Conservation (phyloP, 2,797 vertebrate species). For the Dendrocincla fuliginosa region DNA sequence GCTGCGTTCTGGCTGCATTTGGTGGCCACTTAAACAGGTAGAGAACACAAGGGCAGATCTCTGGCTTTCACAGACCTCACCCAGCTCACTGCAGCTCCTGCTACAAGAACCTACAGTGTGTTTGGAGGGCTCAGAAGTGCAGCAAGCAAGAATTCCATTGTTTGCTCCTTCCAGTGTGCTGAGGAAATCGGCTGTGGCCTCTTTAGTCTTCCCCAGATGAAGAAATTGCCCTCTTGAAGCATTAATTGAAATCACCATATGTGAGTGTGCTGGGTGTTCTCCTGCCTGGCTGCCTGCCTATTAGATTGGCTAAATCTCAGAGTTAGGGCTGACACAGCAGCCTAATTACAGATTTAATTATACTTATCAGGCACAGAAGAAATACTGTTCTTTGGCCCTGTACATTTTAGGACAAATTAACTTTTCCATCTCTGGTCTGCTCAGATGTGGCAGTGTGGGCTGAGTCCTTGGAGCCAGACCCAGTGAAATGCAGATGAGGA, state of each 20-base stretch:
- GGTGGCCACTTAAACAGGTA: neutral
- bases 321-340: slow-evolving; percentile 4
- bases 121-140: neutral
- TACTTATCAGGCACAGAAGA: neutral
- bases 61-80: neutral
- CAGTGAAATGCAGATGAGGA: neutral
- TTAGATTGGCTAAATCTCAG: neutral
- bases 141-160: neutral
- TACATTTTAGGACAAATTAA: neutral
- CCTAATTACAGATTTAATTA: slow-evolving; percentile 48
- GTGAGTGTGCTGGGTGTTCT: slow-evolving; percentile 1
- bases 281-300: slow-evolving; percentile 14
- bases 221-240: slow-evolving; percentile 25
- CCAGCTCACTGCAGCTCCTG: neutral
- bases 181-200: neutral
- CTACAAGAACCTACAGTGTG: fast-evolving
- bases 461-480: neutral
- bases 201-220: slow-evolving; percentile 22
- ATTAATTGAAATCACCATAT: slow-evolving; percentile 17
- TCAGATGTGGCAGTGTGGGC: neutral
- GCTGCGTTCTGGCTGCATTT: neutral
- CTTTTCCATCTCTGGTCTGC: neutral
- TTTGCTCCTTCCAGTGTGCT: neutral
- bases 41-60: neutral
- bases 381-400: neutral